Base-by-base conservation (phyloP, 2,113 vertebrate species). In the Chloebia gouldiae region DNA sequence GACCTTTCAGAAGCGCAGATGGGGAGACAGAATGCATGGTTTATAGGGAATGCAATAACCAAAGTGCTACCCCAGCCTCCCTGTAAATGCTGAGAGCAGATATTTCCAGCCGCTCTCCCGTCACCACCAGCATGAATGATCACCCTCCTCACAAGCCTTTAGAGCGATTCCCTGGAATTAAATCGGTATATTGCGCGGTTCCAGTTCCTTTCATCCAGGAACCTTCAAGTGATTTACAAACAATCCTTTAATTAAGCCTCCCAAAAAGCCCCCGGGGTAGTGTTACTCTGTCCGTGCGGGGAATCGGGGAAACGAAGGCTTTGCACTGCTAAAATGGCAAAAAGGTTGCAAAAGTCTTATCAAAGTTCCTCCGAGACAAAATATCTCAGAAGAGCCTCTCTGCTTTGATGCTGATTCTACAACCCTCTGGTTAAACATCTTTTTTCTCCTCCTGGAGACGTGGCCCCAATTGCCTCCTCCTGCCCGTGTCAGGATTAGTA, bases 171-270 rank as follows among this genome's bases (percentile, higher is more conserved):
- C 35, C 65, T 7, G 57, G 72, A 82, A 81, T 88, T 71, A 88
- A 88, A 80, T 53, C 70, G 28, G 50, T 19, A 16, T n/a, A 54
- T 47, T 63, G 70, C 86, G 60, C 0, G 5, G 68, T n/a, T 68
- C 64, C 92, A 90, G 72, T 0, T 79, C 90, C 65, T 94, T 95
- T 94, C 90, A 90, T 80, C 86, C 65, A 72, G 39, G 57, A 65
- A 66, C 44, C 77, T 81, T 81, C 57, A 27, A 86, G 24, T 40
- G 56, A 71, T 87, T 92, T 73, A 78, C 66, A 87, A 93, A 77
- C 82, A 87, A 72, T 51, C 54, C 63, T 47, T 92, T 95, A 77
- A 96, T 95, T 96, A 93, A 95, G 17, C 64, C 59, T 92, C 49
- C 53, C 51, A 80, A 91, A 50, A 24, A 86, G 71, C 81, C 64